Conservation (phyloP, 2,888 invertebrate genomes). For the Carterocephalus palaemon region DNA sequence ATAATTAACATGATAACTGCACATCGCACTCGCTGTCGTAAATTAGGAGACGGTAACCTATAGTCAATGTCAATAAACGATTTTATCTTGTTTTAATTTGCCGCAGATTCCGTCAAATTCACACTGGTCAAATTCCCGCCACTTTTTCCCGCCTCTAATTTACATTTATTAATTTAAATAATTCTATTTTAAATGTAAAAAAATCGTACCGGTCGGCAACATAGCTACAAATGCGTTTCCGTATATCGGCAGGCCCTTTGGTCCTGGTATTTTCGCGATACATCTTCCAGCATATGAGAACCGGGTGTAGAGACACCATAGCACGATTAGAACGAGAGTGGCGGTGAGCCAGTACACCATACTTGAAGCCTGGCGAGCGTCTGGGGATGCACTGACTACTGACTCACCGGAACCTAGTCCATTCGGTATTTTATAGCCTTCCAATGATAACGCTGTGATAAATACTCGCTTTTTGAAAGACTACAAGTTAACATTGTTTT, state of each 20-base stretch:
- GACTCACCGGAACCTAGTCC: constrained; percentile 1
- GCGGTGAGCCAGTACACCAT: constrained; percentile 11
- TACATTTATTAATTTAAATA: too few species aligned
- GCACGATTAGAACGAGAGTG: not conserved
- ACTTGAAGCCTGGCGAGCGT: not conserved
- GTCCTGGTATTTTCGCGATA: constrained; percentile 49
- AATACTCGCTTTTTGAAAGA: too few species aligned
- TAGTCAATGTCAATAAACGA: too few species aligned
- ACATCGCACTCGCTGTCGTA: too few species aligned
- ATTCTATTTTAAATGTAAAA: too few species aligned
- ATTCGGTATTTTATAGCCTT: constrained; percentile 15
- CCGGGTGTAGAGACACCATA: constrained; percentile 14
- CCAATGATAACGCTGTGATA: not conserved
- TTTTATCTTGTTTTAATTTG: too few species aligned
- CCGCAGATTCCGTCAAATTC: too few species aligned
- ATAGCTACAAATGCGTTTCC: constrained; percentile 41
- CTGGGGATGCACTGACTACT: constrained; percentile 12
- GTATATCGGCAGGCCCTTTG: constrained; percentile 39
- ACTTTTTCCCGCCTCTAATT: too few species aligned
- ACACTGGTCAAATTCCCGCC: too few species aligned
- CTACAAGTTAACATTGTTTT: too few species aligned
- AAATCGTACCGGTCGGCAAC: constrained; percentile 37
- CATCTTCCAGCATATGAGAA: constrained; percentile 32
- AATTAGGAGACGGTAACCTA: too few species aligned
- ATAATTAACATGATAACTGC: too few species aligned